Evolutionary conservation across 2,888 invertebrate genomes (phyloP).

Genomic region (Cataglyphis altisquamis): DNA sequence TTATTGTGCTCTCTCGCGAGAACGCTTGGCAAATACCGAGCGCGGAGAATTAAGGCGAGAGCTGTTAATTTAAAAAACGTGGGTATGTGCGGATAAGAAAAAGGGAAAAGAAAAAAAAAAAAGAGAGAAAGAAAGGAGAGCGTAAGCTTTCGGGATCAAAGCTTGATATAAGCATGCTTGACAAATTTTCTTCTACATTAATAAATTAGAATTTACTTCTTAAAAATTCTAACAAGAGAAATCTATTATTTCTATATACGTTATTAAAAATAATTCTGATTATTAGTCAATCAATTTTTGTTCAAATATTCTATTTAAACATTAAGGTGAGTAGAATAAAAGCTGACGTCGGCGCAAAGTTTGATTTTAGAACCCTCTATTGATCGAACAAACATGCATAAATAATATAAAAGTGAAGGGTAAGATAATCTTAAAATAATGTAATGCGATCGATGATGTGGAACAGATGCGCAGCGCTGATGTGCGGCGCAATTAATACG

Average conservation of each 20-base stretch:
- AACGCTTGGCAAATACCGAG: constrained; percentile 1
- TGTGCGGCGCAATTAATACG: constrained; percentile 47
- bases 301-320: neutral
- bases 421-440: constrained; percentile 33
- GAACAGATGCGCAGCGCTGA: constrained; percentile 49
- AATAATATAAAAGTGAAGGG: constrained; percentile 25
- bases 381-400: constrained; percentile 29
- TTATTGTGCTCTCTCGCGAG: constrained; percentile 19
- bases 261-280: neutral
- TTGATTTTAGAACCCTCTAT: constrained; percentile 12
- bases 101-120: no score
- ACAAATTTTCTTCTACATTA: neutral
- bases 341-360: neutral
- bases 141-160: neutral
- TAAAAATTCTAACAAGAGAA: neutral
- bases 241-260: neutral
- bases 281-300: neutral
- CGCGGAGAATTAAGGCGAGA: constrained; percentile 21
- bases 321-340: neutral
- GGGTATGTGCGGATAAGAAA: neutral
- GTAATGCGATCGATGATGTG: constrained; percentile 37
- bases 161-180: neutral
- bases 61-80: constrained; percentile 44
- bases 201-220: neutral
- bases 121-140: neutral